Evolutionary conservation across 2,113 vertebrate species (phyloP), one percentile per base, ranked within the genome.

Genomic region (Sitta europaea): DNA sequence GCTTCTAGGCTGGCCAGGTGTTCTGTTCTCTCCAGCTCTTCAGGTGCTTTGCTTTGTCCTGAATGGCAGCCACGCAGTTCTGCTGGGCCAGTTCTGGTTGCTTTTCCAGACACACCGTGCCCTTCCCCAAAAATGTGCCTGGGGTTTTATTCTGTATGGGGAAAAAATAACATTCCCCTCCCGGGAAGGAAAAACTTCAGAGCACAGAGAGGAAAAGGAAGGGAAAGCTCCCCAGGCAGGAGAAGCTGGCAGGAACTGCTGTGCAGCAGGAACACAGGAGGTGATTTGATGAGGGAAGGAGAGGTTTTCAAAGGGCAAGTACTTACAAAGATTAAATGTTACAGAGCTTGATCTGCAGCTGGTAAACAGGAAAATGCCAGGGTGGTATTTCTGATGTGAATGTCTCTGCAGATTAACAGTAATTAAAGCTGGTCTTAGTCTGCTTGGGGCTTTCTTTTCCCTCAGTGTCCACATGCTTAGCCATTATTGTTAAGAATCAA

Each of bases 331-430:
- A 85, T 90, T 90, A 94, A 95, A 96, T 91, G 87, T 90, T 96
- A 88, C 77, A 47, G 87, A 93, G 87, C 74, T 82, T 90, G 89
- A 78, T 84, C 62, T 95, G 84, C 71, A 76, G 54, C 89, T 90
- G 84, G 94, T 91, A 94, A 95, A 96, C 85, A 90, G 66, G 84
- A 76, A 97, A 95, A 96, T 96, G 93, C 91, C 92, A 97, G 81
- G 58, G 81, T 97, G 90, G 29, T 97, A 96, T 95, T 96, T 96
- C 85, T 73, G 38, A 82, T 43, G 58, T 31, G 91, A 90, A 91
- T 3, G 17, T 76, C 80, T 92, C 84, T 79, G 85, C 66, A 91
- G 77, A 94, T 94, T 92, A 95, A 54, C 74, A 82, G 63, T 90
- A 96, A 96, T 96, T 96, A 97, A 92, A 86, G 12, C 48, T 86